Base-by-base conservation (phyloP, 2,888 invertebrate species). In the Synergus laeviventris region DNA sequence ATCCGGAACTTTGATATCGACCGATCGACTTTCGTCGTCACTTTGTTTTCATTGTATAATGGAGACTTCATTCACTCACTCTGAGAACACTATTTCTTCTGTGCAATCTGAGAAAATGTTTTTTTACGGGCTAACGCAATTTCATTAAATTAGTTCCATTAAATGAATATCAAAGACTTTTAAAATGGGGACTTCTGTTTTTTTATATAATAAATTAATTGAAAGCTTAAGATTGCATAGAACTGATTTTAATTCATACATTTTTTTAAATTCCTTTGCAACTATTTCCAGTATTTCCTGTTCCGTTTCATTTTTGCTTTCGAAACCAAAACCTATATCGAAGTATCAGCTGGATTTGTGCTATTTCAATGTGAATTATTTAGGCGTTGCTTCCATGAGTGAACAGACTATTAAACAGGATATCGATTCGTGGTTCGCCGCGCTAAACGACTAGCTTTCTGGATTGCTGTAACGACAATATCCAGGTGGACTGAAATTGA, bases 381-480 rank as follows among this genome's bases (percentile, higher is more conserved):
- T 85, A 84, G 81, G 82, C 82, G 84, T 86, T 83, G 49, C 78
- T 77, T 81, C 74, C 36, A 82, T 81, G 81, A 84, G 79, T 75
- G 64, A 78, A 74, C 66, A 78, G 81, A 80, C 82, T 86, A 83
- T 87, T 86, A 84, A 86, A 84, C 82, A 83, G 81, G 81, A 84
- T 85, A 88, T 89, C 85, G 88, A 87, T 87, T 86, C 79, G 86
- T 75, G 85, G 86, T 85, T 81, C 56, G 81, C 82, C 84, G 74
- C 81, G 78, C 78, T 82, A 83, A 86, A 84, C 85, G 86, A 84
- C 79, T 80, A 77, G 76, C 76, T 76, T 82, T 74, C 39, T 73
- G 79, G 66, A 74, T 78, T 76, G 49, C 79, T 78, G 79, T 49
- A 80, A 79, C 79, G 73, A 73, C 60, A 70, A 66, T 24, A 76